phyloP scores from a whole-genome alignment of 1,140 invertebrate species.

The Trypoxylus dichotomus region DNA sequence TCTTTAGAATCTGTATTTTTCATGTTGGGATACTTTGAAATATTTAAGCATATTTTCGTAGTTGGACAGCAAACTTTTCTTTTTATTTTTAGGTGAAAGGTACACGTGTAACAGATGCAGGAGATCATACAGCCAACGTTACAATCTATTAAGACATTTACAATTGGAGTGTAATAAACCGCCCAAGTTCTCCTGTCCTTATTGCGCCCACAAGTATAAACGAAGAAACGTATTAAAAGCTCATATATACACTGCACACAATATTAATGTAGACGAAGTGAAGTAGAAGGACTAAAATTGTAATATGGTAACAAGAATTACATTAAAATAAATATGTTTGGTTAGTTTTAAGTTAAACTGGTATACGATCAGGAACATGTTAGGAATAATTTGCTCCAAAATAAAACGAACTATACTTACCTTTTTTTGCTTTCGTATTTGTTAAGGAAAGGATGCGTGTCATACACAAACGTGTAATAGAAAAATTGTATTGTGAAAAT shows the following conservation, averaged over 20 bases:
- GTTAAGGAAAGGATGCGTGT: no score
- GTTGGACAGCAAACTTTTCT: background rate
- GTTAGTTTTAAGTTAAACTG: no score
- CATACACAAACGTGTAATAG: no score
- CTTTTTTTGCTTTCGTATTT: no score
- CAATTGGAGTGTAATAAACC: constrained; percentile 59
- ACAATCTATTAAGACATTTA: constrained; percentile 59
- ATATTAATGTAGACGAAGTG: background rate
- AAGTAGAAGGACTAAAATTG: background rate
- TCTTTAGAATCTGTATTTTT: no score
- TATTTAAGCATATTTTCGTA: no score
- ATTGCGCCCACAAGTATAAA: constrained; percentile 33
- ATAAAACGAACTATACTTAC: no score
- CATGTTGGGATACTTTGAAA: no score
- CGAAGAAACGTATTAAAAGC: background rate
- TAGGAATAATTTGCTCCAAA: background rate
- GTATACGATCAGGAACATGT: background rate
- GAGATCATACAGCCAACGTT: constrained; percentile 57
- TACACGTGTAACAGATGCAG: constrained; percentile 42
- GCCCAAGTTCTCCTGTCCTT: constrained; percentile 57
- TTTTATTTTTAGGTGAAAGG: constrained; percentile 22
- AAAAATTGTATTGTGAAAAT: no score
- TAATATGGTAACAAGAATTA: background rate
- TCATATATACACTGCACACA: background rate
- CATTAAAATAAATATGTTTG: background rate